Evolutionary conservation across 2,113 vertebrate species (phyloP).

Genomic region (Myocastor coypus): DNA sequence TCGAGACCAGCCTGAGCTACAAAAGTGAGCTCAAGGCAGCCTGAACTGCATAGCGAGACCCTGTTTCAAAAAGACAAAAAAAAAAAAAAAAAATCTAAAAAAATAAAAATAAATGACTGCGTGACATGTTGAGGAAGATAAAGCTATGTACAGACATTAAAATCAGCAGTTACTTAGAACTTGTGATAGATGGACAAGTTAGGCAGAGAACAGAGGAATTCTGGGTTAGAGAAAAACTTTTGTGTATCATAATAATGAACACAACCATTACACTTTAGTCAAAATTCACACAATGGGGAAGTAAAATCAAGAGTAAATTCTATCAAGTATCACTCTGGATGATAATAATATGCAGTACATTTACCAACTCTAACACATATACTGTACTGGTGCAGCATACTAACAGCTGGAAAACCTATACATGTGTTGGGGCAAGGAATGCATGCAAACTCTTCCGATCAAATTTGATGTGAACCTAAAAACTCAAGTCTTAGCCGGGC

Average conservation of each 20-base stretch:
- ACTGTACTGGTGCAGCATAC: not conserved
- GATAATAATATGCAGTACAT: not conserved
- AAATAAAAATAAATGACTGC: no score
- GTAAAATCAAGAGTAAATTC: not conserved
- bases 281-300: not conserved
- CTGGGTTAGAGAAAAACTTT: not conserved
- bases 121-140: not conserved
- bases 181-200: not conserved
- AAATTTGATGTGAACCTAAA: not conserved
- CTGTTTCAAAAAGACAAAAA: no score
- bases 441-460: not conserved
- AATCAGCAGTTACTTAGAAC: not conserved
- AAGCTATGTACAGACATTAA: not conserved
- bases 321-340: not conserved
- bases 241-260: not conserved
- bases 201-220: not conserved
- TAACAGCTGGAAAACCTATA: not conserved
- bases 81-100: no score
- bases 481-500: no score
- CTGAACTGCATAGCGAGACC: no score
- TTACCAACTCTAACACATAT: not conserved
- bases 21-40: no score
- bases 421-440: not conserved
- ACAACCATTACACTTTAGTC: not conserved
- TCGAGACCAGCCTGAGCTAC: no score